These are phyloP conservation scores for Papilio polytes DNA, from an alignment of 1,140 invertebrate species.

Conservation along the genomic window DNA sequence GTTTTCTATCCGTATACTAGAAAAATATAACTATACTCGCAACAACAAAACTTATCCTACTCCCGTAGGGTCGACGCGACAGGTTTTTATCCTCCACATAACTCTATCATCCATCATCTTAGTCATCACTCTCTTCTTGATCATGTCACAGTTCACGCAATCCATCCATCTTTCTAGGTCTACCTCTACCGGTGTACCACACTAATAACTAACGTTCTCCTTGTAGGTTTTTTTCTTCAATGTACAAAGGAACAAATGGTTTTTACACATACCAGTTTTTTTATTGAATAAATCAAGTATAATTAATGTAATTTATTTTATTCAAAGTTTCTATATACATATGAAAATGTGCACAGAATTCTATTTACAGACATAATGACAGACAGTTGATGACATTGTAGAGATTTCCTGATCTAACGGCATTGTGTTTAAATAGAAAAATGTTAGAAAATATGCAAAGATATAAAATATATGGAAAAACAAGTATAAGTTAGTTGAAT, in stretches of 20 bases:
- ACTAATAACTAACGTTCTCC: too few relatives aligned
- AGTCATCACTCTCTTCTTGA: too few relatives aligned
- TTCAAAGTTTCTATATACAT: conserved; percentile 14
- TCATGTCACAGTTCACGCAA: too few relatives aligned
- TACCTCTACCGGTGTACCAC: too few relatives aligned
- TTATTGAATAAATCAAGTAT: conserved; percentile 1
- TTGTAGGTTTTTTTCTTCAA: neutral
- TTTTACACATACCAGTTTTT: conserved; percentile 11
- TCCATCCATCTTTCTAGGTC: too few relatives aligned
- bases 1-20: neutral
- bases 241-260: neutral
- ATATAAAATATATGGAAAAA: neutral
- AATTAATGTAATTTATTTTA: conserved; percentile 26
- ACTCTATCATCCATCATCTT: too few relatives aligned
- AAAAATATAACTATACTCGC: neutral
- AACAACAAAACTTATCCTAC: too few relatives aligned
- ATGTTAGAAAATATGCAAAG: conserved; percentile 37
- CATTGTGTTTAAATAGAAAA: neutral
- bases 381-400: conserved; percentile 25
- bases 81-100: too few relatives aligned
- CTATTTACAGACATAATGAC: conserved; percentile 35
- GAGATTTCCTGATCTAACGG: conserved; percentile 10
- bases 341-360: conserved; percentile 6
- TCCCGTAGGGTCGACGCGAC: too few relatives aligned
- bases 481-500: neutral